Conservation (phyloP, 2,888 invertebrate species). For the Heliconius ethilla region DNA sequence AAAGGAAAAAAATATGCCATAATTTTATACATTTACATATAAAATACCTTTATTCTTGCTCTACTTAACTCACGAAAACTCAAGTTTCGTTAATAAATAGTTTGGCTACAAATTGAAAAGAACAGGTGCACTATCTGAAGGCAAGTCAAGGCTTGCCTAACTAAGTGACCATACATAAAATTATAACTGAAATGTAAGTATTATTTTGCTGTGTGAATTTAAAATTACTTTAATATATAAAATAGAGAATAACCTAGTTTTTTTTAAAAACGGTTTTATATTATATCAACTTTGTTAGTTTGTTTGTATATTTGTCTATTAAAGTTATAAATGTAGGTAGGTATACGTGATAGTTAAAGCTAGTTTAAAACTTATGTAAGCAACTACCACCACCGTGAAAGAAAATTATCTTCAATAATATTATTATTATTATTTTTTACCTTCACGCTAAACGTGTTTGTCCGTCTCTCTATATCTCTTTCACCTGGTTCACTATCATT, state of each 20-base stretch:
- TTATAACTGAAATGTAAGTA: background rate
- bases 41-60: background rate
- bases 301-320: background rate
- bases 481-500: no score
- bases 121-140: constrained; percentile 32
- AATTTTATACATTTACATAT: background rate
- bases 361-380: no score
- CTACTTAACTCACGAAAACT: constrained; percentile 27
- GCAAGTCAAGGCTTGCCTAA: constrained; percentile 27
- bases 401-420: no score
- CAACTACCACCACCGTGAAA: no score
- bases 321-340: background rate
- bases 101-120: constrained; percentile 21
- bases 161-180: background rate
- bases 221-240: background rate
- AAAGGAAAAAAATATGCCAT: background rate
- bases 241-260: background rate
- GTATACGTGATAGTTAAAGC: background rate
- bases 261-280: background rate
- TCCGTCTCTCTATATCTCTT: no score
- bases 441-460: no score
- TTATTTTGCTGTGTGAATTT: background rate
- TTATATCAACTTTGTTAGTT: background rate
- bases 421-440: no score
- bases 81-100: constrained; percentile 27